A percentile compares a stretch with the other conserved stretches of the same genome.
Evolutionary conservation across 2,888 invertebrate species (phyloP).

Genomic region (Bruchidius siliquastri): DNA sequence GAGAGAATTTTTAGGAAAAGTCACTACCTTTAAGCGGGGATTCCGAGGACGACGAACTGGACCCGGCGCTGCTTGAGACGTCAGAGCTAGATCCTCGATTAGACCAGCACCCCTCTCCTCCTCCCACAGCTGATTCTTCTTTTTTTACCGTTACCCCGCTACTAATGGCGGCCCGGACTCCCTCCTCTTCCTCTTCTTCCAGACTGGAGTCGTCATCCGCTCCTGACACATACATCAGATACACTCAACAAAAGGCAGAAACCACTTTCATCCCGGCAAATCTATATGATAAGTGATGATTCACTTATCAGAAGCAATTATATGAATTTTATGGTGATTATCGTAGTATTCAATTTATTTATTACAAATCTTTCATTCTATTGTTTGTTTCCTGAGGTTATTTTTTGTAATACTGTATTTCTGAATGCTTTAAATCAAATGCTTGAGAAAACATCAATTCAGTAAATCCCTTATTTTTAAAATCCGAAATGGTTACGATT

Average conservation of each 20-base stretch:
- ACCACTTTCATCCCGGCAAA: neutral
- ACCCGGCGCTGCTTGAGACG: slow-evolving; percentile 30
- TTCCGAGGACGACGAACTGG: neutral
- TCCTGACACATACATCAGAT: neutral
- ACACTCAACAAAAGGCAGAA: neutral
- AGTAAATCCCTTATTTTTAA: too few relatives aligned
- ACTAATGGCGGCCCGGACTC: neutral
- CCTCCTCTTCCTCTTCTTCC: slow-evolving; percentile 44
- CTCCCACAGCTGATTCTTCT: slow-evolving; percentile 28
- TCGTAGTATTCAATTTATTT: too few relatives aligned
- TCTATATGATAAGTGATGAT: neutral
- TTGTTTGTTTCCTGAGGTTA: too few relatives aligned
- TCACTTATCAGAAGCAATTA: neutral
- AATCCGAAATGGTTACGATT: too few relatives aligned
- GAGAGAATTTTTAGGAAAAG: too few relatives aligned
- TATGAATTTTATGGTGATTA: neutral
- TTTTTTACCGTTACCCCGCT: neutral
- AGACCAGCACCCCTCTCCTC: slow-evolving; percentile 47
- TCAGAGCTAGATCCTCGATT: slow-evolving; percentile 44
- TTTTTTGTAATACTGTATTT: too few relatives aligned
- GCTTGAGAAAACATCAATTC: too few relatives aligned
- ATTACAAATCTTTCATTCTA: too few relatives aligned
- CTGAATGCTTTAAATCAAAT: too few relatives aligned
- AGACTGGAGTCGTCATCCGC: slow-evolving; percentile 55
- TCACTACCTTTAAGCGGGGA: neutral